Base-by-base conservation (phyloP, 2,113 vertebrate genomes). In the Cochlearius cochlearius region DNA sequence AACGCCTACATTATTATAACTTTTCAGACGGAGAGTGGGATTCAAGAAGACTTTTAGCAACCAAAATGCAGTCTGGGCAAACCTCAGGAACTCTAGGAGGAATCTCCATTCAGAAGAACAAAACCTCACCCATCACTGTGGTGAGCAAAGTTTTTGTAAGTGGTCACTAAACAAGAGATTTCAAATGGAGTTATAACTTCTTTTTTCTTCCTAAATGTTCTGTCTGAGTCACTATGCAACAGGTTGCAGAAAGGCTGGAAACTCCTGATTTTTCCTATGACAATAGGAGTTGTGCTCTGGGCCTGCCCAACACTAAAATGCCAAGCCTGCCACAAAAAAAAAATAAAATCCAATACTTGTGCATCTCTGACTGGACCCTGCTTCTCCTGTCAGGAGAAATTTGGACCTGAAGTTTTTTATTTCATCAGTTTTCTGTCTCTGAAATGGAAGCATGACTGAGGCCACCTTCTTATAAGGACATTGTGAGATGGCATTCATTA, bases 1-100 rank as follows among this genome's bases (percentile, higher is more conserved):
- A 80, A 4, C 3, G 7, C 11, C 3, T 21, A 20, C 0, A 0
- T 41, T 14, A 39, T 32, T 14, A 67, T 16, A 50, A 20, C 62
- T 79, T 83, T 86, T 78, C 52, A 52, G 10, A 18, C 4, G 7
- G 19, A 78, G 10, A 82, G 5, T 5, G 4, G 5, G 32, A 83
- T 60, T 83, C 39, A 66, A 60, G 16, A 64, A 81, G 62, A 64
- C 14, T 27, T 39, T 50, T 36, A 25, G 5, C 12, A 64, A 73
- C 15, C 3, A 53, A 71, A 91, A 62, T 71, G 7, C 7, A 55
- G 2, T 30, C 15, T 20, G 79, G 27, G 27, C 11, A 85, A 72
- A 80, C 26, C 38, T 58, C 41, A 72, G 26, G 36, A 68, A 30
- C 55, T 73, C 19, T 47, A 55, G 10, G 20, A 72, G 4, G 23